These are phyloP conservation scores for Cacoxenus indagator DNA, from an alignment of 2,888 invertebrate genomes.

Conservation along the genomic window DNA sequence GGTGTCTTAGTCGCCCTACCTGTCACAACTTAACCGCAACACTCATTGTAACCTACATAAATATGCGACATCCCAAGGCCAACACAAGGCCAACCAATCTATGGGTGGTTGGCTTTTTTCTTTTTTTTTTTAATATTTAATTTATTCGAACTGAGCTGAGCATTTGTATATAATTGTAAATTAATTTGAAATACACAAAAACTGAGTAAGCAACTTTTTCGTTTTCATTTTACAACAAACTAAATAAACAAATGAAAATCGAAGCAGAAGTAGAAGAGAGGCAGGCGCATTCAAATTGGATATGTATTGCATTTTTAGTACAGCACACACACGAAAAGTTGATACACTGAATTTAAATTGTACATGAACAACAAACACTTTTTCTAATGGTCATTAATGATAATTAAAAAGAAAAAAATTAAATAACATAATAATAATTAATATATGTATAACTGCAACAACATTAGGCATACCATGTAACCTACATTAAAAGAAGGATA, in stretches of 20 bases:
- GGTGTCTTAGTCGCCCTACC: too few species aligned
- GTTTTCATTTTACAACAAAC: background rate
- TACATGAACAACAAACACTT: slow-evolving; percentile 10
- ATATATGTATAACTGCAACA: slow-evolving; percentile 33
- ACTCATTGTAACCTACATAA: too few species aligned
- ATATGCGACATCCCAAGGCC: too few species aligned
- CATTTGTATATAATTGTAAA: slow-evolving; percentile 24
- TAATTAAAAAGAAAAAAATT: background rate
- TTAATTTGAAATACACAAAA: slow-evolving; percentile 17
- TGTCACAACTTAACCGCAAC: too few species aligned
- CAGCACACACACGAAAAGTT: slow-evolving; percentile 6
- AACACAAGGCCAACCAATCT: too few species aligned
- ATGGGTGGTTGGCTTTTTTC: too few species aligned
- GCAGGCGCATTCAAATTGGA: too few species aligned
- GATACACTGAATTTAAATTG: background rate
- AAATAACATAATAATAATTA: slow-evolving; percentile 42
- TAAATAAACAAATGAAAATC: too few species aligned
- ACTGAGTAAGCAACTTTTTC: slow-evolving; percentile 26
- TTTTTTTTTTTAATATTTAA: background rate
- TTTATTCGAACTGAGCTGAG: background rate
- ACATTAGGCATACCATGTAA: slow-evolving; percentile 55
- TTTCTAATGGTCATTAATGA: slow-evolving; percentile 1
- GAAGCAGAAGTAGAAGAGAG: too few species aligned
- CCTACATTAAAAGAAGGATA: slow-evolving; percentile 48
- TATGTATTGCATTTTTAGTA: too few species aligned